Evolutionary conservation across 1,140 invertebrate species (phyloP), one percentile per base, ranked within the genome.

Genomic region (Sinella curviseta): DNA sequence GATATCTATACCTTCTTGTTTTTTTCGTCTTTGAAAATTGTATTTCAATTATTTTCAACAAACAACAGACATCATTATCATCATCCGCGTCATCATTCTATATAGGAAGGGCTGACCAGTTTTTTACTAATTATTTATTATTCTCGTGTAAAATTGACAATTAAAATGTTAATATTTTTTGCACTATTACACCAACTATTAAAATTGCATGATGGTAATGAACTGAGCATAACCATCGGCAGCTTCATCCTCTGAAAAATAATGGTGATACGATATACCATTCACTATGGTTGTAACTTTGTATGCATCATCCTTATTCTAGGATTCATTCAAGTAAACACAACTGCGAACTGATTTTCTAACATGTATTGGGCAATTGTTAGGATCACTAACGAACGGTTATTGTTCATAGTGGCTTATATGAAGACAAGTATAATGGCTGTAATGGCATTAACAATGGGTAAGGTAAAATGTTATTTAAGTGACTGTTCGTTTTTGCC

Each of bases 121-220:
- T 33, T 70, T 31, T 31, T 31, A 8, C 26, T 31, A 70, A 70
- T 30, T 70, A 33, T 70, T 70, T 70, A 70, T 70, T 70, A 70
- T 70, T 30, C 65, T 70, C 31, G 31, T 31, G 65, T 70, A 70
- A 70, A 70, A 70, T 70, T 70, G 65, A 70, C 65, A 70, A 70
- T 70, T 70, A 70, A 70, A 70, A 70, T 70, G 65, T 33, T 70
- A 60, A 60, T 60, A 60, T 26, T n/a, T 26, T n/a, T 60, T 60
- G 39, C 39, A 60, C 24, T 17, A 60, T 70, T 70, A 33, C 31
- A 70, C 2, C 26, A 33, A 70, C 65, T 30, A 70, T 31, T 70
- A 33, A 70, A 70, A 33, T 33, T 70, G 65, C 31, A 31, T 14
- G 28, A 12, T 14, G 65, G n/a, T 70, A 70, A 70, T 70, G 65